phyloP scores from a whole-genome alignment of 2,797 vertebrate species.

The Chaetophractus vellerosus region DNA sequence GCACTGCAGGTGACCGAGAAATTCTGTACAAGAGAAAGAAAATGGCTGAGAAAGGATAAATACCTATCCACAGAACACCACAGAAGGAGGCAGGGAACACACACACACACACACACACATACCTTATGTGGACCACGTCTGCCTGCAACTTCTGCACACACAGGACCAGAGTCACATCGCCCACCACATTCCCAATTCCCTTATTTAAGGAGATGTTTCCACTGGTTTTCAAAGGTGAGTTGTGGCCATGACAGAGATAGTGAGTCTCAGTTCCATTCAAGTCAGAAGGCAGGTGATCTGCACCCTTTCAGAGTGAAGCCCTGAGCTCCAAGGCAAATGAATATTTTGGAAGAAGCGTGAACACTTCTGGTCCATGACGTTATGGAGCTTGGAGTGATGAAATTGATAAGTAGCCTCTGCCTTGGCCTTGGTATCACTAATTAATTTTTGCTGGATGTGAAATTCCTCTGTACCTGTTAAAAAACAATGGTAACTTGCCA shows the following conservation, averaged over 20 bases:
- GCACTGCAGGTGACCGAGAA: not conserved
- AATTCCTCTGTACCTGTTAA: not conserved
- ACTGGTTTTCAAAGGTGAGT: not conserved
- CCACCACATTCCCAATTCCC: not conserved
- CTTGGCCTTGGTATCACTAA: not conserved
- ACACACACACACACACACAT: not conserved
- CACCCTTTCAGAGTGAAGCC: not conserved
- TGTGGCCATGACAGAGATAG: not conserved
- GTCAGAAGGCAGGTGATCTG: not conserved
- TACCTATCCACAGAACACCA: not conserved
- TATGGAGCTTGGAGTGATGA: not conserved
- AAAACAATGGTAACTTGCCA: not conserved
- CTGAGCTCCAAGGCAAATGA: not conserved
- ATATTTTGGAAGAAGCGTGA: not conserved
- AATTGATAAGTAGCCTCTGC: not conserved
- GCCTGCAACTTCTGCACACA: not conserved
- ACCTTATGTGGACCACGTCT: not conserved
- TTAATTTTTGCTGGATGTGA: slow-evolving; percentile 5
- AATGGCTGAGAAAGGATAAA: not conserved
- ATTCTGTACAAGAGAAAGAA: not conserved
- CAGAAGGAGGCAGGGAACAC: not conserved
- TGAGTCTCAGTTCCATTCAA: not conserved
- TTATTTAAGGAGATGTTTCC: not conserved
- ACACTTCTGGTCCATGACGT: not conserved
- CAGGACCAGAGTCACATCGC: not conserved